Percentiles rank a stretch among this genome's conserved stretches.
phyloP scores from a whole-genome alignment of 1,140 invertebrate species.

The Catajapyx aquilonaris region DNA sequence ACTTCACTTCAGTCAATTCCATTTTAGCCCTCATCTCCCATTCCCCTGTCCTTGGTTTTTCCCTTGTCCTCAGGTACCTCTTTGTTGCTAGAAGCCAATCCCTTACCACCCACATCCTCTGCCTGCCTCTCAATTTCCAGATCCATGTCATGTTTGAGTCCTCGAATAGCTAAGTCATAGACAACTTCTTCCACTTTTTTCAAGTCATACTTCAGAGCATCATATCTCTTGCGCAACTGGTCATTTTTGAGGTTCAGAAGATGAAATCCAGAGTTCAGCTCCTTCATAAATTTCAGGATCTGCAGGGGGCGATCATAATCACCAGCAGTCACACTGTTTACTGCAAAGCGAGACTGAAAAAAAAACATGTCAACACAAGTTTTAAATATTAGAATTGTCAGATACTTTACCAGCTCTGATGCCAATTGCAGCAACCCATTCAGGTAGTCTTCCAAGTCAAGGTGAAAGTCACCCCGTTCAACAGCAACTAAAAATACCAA shows the following conservation, averaged over 20 bases:
- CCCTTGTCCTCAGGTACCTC: no score
- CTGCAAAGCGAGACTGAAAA: slow-evolving; percentile 57
- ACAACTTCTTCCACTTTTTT: slow-evolving; percentile 91
- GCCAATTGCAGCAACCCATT: slow-evolving; percentile 59
- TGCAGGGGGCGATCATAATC: slow-evolving; percentile 56
- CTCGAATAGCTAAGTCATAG: slow-evolving; percentile 74
- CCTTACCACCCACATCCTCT: no score
- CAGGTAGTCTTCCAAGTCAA: slow-evolving; percentile 78
- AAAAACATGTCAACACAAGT: no score
- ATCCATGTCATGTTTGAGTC: no score
- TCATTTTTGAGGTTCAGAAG: slow-evolving; percentile 84
- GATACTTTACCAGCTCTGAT: no score
- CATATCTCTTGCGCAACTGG: slow-evolving; percentile 62
- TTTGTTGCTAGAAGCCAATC: no score
- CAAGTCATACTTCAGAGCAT: slow-evolving; percentile 77
- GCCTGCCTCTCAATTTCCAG: no score
- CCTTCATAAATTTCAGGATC: slow-evolving; percentile 66
- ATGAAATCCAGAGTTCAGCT: slow-evolving; percentile 70
- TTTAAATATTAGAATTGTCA: no score
- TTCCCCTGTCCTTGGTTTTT: no score
- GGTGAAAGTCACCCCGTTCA: slow-evolving; percentile 54
- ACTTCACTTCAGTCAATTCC: no score
- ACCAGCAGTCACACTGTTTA: slow-evolving; percentile 71
- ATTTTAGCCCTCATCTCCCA: no score
- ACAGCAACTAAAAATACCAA: no score